Evolutionary conservation across 2,113 vertebrate species (phyloP).

Genomic region (Antigone vipio): DNA sequence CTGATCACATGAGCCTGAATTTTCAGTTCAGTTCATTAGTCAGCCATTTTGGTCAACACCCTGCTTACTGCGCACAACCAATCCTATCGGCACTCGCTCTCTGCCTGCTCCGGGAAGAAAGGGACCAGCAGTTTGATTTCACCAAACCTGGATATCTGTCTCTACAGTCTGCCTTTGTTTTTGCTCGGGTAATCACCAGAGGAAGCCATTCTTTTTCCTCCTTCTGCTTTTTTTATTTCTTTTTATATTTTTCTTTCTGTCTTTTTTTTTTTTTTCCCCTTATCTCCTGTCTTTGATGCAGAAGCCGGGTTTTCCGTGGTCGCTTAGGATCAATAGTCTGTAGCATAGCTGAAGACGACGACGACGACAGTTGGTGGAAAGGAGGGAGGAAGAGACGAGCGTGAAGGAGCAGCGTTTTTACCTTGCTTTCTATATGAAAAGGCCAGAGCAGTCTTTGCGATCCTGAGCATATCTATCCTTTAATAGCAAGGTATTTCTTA

Average conservation of each 20-base stretch:
- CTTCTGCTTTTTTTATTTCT: neutral
- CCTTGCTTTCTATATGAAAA: slow-evolving; percentile 55
- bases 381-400: slow-evolving; percentile 46
- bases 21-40: slow-evolving; percentile 83
- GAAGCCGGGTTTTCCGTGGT: slow-evolving; percentile 25
- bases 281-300: neutral
- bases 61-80: slow-evolving; percentile 84
- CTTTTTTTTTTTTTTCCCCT: neutral
- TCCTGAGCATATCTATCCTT: slow-evolving; percentile 42
- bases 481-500: slow-evolving; percentile 33
- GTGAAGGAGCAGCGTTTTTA: slow-evolving; percentile 38
- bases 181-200: neutral
- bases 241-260: neutral
- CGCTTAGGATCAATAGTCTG: slow-evolving; percentile 38
- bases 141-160: slow-evolving; percentile 17
- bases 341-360: slow-evolving; percentile 23
- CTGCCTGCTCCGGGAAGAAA: slow-evolving; percentile 54
- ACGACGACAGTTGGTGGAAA: neutral
- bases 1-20: slow-evolving; percentile 88
- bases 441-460: slow-evolving; percentile 20
- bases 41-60: slow-evolving; percentile 99
- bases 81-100: slow-evolving; percentile 74
- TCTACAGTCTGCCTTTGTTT: neutral
- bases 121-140: slow-evolving; percentile 51
- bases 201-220: neutral